Evolutionary conservation across 2,888 invertebrate genomes (phyloP).

Genomic region (Pyrochroa serraticornis): DNA sequence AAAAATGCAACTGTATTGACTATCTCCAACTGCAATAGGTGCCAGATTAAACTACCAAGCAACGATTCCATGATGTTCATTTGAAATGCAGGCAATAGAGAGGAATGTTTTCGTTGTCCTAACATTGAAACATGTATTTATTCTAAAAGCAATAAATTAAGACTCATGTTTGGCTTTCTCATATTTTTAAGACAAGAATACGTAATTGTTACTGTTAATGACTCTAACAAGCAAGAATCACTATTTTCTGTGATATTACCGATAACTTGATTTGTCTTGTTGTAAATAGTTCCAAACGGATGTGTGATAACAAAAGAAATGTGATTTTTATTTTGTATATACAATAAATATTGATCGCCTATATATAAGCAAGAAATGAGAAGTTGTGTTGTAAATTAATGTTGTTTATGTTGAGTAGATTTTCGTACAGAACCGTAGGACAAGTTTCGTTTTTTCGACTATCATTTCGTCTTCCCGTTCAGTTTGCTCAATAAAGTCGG

Average conservation of each 20-base stretch:
- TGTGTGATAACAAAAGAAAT: slow-evolving; percentile 29
- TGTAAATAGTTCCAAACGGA: slow-evolving; percentile 24
- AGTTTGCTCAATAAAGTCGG: slow-evolving; percentile 17
- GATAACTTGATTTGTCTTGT: slow-evolving; percentile 14
- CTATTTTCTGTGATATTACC: slow-evolving; percentile 31
- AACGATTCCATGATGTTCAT: too few relatives aligned
- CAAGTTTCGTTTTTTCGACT: background rate
- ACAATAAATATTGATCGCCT: slow-evolving; percentile 15
- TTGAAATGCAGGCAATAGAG: too few relatives aligned
- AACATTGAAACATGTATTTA: slow-evolving; percentile 1
- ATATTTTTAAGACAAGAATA: slow-evolving; percentile 18
- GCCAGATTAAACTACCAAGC: too few relatives aligned
- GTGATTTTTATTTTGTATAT: slow-evolving; percentile 31
- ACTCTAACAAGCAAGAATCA: slow-evolving; percentile 19
- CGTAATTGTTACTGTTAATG: slow-evolving; percentile 7
- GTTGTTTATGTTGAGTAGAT: background rate
- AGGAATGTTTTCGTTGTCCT: too few relatives aligned
- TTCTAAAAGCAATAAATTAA: slow-evolving; percentile 45
- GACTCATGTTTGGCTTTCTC: slow-evolving; percentile 33
- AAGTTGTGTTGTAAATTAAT: background rate
- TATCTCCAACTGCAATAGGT: background rate
- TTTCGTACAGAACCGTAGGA: background rate
- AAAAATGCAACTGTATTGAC: background rate
- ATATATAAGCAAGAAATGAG: slow-evolving; percentile 10
- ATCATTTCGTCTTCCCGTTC: slow-evolving; percentile 23